These are phyloP conservation scores for Barypeithes pellucidus DNA, from an alignment of 2,888 invertebrate genomes.

Conservation along the genomic window DNA sequence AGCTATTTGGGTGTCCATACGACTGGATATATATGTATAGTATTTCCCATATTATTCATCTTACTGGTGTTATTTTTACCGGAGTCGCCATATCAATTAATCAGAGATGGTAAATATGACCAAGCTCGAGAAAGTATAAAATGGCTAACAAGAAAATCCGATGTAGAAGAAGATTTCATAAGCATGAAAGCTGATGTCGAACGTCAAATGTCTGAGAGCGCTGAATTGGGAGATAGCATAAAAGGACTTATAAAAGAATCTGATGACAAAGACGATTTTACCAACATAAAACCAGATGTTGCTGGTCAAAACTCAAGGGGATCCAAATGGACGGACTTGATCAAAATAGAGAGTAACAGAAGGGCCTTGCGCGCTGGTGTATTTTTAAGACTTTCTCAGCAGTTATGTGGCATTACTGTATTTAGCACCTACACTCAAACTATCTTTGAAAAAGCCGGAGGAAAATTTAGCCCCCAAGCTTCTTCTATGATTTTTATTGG, in stretches of 20 bases:
- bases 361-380: slow-evolving; percentile 61
- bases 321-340: slow-evolving; percentile 63
- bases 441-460: slow-evolving; percentile 65
- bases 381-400: slow-evolving; percentile 62
- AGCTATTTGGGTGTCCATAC: slow-evolving; percentile 37
- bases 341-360: slow-evolving; percentile 61
- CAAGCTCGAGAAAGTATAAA: slow-evolving; percentile 60
- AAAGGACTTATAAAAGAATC: slow-evolving; percentile 57
- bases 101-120: slow-evolving; percentile 59
- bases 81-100: slow-evolving; percentile 70
- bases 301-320: slow-evolving; percentile 63
- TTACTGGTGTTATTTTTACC: slow-evolving; percentile 70
- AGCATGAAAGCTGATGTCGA: slow-evolving; percentile 60
- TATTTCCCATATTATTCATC: slow-evolving; percentile 31
- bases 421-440: slow-evolving; percentile 63
- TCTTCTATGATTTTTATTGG: slow-evolving; percentile 63
- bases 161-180: slow-evolving; percentile 60
- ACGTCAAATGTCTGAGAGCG: slow-evolving; percentile 63
- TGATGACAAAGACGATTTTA: slow-evolving; percentile 60
- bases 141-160: slow-evolving; percentile 57
- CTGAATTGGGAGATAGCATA: slow-evolving; percentile 63
- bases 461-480: slow-evolving; percentile 61
- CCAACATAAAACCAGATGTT: slow-evolving; percentile 59
- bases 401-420: slow-evolving; percentile 61
- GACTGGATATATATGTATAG: slow-evolving; percentile 43